Evolutionary conservation across 2,797 vertebrate species (phyloP).

Genomic region (Acrocephalus scirpaceus): DNA sequence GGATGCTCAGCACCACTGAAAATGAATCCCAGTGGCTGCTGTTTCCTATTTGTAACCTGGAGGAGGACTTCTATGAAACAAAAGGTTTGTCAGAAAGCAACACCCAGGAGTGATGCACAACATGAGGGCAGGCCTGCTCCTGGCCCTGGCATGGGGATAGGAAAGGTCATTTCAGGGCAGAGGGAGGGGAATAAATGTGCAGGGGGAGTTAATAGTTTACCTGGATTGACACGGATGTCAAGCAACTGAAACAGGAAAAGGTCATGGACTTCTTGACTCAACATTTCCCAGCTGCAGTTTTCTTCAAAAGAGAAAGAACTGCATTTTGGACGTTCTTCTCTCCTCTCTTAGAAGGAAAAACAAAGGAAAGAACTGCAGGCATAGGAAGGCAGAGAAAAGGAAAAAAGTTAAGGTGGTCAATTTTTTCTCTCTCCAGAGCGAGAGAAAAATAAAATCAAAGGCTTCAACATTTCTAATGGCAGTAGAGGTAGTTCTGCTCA

Average conservation of each 20-base stretch:
- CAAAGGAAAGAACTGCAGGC: neutral
- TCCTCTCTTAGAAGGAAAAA: neutral
- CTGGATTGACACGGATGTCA: neutral
- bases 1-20: neutral
- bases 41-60: neutral
- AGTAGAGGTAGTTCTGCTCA: neutral
- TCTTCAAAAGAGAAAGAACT: neutral
- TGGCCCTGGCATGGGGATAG: neutral
- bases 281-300: neutral
- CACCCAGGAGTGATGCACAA: neutral
- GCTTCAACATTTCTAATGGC: neutral
- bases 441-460: neutral
- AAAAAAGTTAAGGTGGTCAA: neutral
- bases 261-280: neutral
- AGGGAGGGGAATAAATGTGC: neutral
- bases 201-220: neutral
- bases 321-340: neutral
- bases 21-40: neutral
- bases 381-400: neutral
- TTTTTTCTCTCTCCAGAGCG: neutral
- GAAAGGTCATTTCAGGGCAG: neutral
- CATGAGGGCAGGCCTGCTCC: accelerated
- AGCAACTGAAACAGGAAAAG: neutral
- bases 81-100: neutral
- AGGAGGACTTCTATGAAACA: neutral